A percentile compares a stretch with the other conserved stretches of the same genome.
These are phyloP conservation scores for Drosophila sordidula DNA, from an alignment of 2,888 invertebrate species.

Conservation along the genomic window DNA sequence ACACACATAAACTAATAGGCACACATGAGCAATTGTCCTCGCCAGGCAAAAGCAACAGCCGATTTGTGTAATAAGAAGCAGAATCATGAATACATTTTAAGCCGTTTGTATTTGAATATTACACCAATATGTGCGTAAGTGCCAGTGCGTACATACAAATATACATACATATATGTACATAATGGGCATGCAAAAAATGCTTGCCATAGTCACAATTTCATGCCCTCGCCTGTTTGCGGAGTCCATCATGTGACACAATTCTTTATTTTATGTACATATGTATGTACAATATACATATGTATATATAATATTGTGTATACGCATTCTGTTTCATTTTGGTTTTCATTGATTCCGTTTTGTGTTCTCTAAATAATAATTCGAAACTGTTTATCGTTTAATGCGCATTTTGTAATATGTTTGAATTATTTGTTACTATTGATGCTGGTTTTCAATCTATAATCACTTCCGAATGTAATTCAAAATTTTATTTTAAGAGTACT, in stretches of 20 bases:
- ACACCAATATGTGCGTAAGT: not conserved
- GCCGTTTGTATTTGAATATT: not conserved
- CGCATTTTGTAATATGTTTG: not conserved
- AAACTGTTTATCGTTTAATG: no score
- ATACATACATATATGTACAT: not conserved
- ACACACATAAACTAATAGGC: not conserved
- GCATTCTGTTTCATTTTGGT: constrained; percentile 31
- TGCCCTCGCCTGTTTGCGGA: not conserved
- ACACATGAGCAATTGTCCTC: not conserved
- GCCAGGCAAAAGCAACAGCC: constrained; percentile 4
- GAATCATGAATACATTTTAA: not conserved
- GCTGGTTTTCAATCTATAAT: not conserved
- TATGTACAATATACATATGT: constrained; percentile 6
- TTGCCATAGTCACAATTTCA: no score
- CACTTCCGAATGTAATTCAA: constrained; percentile 4
- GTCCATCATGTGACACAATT: constrained; percentile 29
- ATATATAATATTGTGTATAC: constrained; percentile 60
- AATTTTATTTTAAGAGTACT: not conserved
- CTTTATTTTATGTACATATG: constrained; percentile 20
- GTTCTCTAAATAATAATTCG: not conserved
- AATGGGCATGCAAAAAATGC: not conserved
- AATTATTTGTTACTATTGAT: not conserved
- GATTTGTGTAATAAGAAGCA: not conserved
- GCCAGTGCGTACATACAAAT: not conserved
- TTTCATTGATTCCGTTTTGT: not conserved